Base-by-base conservation (phyloP, 1,140 invertebrate species). In the Contarinia nasturtii region DNA sequence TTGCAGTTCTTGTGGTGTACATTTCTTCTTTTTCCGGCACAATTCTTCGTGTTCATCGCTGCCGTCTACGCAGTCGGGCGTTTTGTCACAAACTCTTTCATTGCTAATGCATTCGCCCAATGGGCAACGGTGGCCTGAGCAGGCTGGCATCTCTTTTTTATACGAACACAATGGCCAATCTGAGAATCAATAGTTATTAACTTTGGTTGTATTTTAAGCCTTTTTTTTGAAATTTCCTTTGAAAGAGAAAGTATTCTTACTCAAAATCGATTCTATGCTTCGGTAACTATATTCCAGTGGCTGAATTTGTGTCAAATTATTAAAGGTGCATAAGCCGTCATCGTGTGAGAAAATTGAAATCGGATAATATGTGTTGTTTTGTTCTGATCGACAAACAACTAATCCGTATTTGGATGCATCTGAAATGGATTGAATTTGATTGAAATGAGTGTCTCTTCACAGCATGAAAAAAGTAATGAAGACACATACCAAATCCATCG, bases 71-170 rank as follows among this genome's bases (percentile, higher is more conserved):
- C 87, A 92, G 51, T 90, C 72, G 1, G 55, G 55, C 40, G 76
- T 62, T 0, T 77, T 78, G 57, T 91, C 72, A 56, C 85, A 89
- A 22, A 84, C 63, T 45, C 72, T 66, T 7, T 64, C 47, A 37
- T 68, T 62, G 1, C 71, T 53, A 19, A 89, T 54, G 60, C 86
- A 90, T 40, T 73, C 57, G 0, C 86, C 85, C 34, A 79, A 63
- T 18, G 66, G 58, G 61, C 86, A 91, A 45, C 78, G 66, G 36
- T 41, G 38, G 44, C 54, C 52, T 5, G 63, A 42, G 52, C 81
- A 84, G 7, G 49, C 4, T 2, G 66, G 56, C 44, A 56, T 50
- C 47, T 8, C 7, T 7, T 10, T 19, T 7, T 19, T 42, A 7
- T n/a, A 42, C 40, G 15, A 15, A 10, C 14, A 7, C 7, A n/a